These are phyloP conservation scores for Dipodomys merriami DNA, from an alignment of 2,113 vertebrate species.

Conservation along the genomic window DNA sequence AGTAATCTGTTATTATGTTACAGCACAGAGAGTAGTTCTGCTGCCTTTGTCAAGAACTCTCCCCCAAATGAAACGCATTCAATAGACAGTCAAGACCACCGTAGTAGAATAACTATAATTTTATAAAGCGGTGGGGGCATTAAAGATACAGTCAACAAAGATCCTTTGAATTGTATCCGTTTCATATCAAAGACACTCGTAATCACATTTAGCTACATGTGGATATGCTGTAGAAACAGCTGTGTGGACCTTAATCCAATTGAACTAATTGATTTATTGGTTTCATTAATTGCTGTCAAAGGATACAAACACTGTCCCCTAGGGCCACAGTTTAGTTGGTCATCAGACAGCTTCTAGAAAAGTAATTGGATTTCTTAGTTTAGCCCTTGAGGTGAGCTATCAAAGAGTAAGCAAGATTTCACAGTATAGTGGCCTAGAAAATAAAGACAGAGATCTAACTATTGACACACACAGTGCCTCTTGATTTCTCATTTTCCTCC, in stretches of 20 bases:
- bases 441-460: slow-evolving; percentile 66
- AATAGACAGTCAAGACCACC: slow-evolving; percentile 56
- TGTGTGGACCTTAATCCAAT: slow-evolving; percentile 78
- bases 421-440: slow-evolving; percentile 42
- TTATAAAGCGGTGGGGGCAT: slow-evolving; percentile 36
- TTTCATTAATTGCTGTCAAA: slow-evolving; percentile 83
- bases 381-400: slow-evolving; percentile 73
- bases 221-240: slow-evolving; percentile 68
- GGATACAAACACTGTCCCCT: slow-evolving; percentile 78
- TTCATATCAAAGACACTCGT: slow-evolving; percentile 54
- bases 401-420: slow-evolving; percentile 67
- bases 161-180: slow-evolving; percentile 59
- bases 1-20: slow-evolving; percentile 29
- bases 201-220: slow-evolving; percentile 74
- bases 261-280: slow-evolving; percentile 82
- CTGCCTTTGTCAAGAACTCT: slow-evolving; percentile 55
- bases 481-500: slow-evolving; percentile 46
- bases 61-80: slow-evolving; percentile 66
- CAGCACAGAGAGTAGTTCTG: slow-evolving; percentile 1
- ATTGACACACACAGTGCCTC: background rate
- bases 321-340: slow-evolving; percentile 77
- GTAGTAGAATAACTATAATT: slow-evolving; percentile 65
- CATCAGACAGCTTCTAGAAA: slow-evolving; percentile 74
- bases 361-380: slow-evolving; percentile 80
- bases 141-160: slow-evolving; percentile 62